phyloP scores from a whole-genome alignment of 2,888 invertebrate species.

The Xanthorhoe spadicearia region DNA sequence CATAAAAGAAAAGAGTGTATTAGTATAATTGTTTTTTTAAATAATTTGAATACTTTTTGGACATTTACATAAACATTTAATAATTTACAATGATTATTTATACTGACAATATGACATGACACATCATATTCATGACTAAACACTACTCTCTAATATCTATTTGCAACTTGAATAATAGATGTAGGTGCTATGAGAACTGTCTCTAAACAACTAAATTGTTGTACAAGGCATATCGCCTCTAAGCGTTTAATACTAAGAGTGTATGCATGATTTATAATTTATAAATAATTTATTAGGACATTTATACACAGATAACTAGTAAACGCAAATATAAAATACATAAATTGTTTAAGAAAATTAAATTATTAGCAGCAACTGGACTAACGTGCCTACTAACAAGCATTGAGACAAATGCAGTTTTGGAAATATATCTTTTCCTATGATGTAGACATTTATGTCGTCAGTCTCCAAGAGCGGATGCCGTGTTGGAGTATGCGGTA shows the following conservation, averaged over 20 bases:
- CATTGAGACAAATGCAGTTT: constrained; percentile 75
- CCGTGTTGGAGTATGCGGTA: constrained; percentile 43
- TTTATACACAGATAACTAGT: constrained; percentile 75
- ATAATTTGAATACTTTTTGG: constrained; percentile 86
- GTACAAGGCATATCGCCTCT: constrained; percentile 75
- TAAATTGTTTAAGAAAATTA: constrained; percentile 57
- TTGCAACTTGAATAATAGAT: constrained; percentile 74
- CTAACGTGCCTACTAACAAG: constrained; percentile 65
- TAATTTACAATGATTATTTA: constrained; percentile 85
- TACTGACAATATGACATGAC: constrained; percentile 81
- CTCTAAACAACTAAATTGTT: constrained; percentile 78
- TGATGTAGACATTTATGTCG: constrained; percentile 55
- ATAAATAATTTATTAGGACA: constrained; percentile 81
- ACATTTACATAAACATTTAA: constrained; percentile 86
- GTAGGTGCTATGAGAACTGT: constrained; percentile 82
- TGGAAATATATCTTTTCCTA: constrained; percentile 61
- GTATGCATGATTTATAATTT: constrained; percentile 82
- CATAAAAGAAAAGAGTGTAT: constrained; percentile 77
- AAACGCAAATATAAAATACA: constrained; percentile 68
- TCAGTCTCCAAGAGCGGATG: constrained; percentile 72
- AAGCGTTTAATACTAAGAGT: constrained; percentile 82
- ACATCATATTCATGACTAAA: constrained; percentile 81
- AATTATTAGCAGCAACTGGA: constrained; percentile 59
- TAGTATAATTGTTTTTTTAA: constrained; percentile 83
- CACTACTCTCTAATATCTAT: constrained; percentile 79